These are phyloP conservation scores for Spea bombifrons DNA, from an alignment of 2,113 vertebrate genomes.

Conservation along the genomic window DNA sequence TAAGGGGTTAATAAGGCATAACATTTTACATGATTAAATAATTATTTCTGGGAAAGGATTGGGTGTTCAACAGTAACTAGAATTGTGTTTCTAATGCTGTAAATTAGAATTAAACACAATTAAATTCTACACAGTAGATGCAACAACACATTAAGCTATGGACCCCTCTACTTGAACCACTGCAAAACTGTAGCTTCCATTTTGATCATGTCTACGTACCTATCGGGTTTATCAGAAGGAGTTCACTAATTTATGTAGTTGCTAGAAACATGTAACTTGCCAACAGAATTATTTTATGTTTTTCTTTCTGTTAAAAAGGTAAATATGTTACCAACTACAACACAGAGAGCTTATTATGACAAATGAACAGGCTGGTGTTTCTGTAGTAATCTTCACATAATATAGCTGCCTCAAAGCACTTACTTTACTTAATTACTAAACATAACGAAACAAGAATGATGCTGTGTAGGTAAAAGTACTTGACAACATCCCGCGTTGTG, in stretches of 20 bases:
- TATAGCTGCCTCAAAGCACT: constrained; percentile 27
- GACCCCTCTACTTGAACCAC: too few relatives aligned
- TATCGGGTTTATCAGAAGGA: too few relatives aligned
- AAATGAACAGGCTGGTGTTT: constrained; percentile 36
- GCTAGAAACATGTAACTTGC: not conserved
- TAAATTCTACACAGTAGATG: too few relatives aligned
- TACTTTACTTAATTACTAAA: constrained; percentile 36
- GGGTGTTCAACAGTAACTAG: too few relatives aligned
- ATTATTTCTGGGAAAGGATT: too few relatives aligned
- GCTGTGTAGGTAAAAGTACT: constrained; percentile 34
- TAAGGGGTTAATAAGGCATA: too few relatives aligned
- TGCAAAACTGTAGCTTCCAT: too few relatives aligned
- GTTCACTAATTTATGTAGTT: not conserved
- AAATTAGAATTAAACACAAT: too few relatives aligned
- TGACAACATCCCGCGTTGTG: constrained; percentile 7
- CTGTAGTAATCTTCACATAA: constrained; percentile 19
- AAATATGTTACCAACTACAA: constrained; percentile 30
- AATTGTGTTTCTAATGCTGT: too few relatives aligned
- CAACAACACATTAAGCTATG: too few relatives aligned
- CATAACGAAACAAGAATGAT: constrained; percentile 18
- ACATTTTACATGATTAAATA: too few relatives aligned
- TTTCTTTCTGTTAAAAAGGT: constrained; percentile 21
- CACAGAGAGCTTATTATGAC: constrained; percentile 23
- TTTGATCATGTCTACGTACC: too few relatives aligned
- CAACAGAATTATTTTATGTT: not conserved